Conservation (phyloP, 2,888 invertebrate species). For the Acholoe squamosa region DNA sequence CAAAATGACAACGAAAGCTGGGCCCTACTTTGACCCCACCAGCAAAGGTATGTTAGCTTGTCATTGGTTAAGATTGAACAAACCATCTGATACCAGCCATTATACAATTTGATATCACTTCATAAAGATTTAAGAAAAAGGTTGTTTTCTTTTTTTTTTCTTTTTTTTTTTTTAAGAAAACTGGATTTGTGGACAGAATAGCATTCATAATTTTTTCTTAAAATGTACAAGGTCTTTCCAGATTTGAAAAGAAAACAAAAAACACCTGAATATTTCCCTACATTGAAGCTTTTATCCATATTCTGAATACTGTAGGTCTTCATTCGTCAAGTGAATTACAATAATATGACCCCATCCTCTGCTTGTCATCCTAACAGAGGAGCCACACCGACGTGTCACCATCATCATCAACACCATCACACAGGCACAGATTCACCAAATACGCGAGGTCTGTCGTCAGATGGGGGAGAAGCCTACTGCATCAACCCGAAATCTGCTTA, state of each 20-base stretch:
- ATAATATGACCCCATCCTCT: too few species aligned
- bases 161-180: neutral
- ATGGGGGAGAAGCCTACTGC: neutral
- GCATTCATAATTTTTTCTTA: too few species aligned
- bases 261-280: too few species aligned
- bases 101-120: too few species aligned
- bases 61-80: too few species aligned
- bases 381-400: constrained; percentile 31
- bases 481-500: neutral
- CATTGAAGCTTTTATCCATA: too few species aligned
- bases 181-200: neutral
- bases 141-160: neutral
- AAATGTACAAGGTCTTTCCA: too few species aligned
- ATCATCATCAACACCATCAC: constrained; percentile 38
- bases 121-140: neutral
- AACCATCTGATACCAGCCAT: too few species aligned
- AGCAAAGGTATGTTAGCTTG: constrained; percentile 35
- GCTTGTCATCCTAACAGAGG: neutral
- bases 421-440: neutral
- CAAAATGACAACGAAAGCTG: constrained; percentile 86
- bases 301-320: too few species aligned
- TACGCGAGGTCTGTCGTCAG: constrained; percentile 11
- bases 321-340: too few species aligned
- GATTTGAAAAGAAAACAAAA: too few species aligned
- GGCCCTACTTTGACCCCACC: constrained; percentile 61